Conservation (phyloP, 2,113 vertebrate genomes). For the Malurus melanocephalus region DNA sequence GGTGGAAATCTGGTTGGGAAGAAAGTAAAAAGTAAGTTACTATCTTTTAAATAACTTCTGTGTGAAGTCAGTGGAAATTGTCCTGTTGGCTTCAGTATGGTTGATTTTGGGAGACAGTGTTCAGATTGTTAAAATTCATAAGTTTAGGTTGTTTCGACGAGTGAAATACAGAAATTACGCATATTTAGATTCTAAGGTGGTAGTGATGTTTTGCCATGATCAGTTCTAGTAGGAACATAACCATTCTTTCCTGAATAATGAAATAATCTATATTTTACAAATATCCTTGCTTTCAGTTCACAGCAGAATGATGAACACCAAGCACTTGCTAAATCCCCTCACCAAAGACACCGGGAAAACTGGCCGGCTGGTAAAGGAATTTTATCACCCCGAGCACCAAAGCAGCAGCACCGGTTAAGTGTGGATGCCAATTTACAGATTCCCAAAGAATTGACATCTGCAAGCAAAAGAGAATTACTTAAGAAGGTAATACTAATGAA, state of each 20-base stretch:
- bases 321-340: slow-evolving; percentile 74
- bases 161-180: not conserved
- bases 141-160: not conserved
- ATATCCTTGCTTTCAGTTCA: slow-evolving; percentile 67
- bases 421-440: slow-evolving; percentile 96
- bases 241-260: not conserved
- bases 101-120: not conserved
- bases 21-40: slow-evolving; percentile 90
- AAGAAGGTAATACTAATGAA: slow-evolving; percentile 78
- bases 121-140: not conserved
- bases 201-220: not conserved
- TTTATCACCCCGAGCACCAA: slow-evolving; percentile 79
- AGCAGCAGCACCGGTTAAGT: slow-evolving; percentile 92
- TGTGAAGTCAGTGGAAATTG: not conserved
- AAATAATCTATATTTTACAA: not conserved
- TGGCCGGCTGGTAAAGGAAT: slow-evolving; percentile 81
- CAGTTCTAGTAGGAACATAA: not conserved
- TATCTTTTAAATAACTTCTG: not conserved
- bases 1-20: slow-evolving; percentile 96
- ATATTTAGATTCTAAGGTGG: not conserved
- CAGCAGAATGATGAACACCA: slow-evolving; percentile 82
- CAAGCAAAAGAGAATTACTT: slow-evolving; percentile 93
- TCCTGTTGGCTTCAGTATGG: not conserved
- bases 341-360: slow-evolving; percentile 82
- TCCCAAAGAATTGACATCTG: slow-evolving; percentile 88